Base-by-base conservation (phyloP, 2,797 vertebrate species). In the Anomalospiza imberbis region DNA sequence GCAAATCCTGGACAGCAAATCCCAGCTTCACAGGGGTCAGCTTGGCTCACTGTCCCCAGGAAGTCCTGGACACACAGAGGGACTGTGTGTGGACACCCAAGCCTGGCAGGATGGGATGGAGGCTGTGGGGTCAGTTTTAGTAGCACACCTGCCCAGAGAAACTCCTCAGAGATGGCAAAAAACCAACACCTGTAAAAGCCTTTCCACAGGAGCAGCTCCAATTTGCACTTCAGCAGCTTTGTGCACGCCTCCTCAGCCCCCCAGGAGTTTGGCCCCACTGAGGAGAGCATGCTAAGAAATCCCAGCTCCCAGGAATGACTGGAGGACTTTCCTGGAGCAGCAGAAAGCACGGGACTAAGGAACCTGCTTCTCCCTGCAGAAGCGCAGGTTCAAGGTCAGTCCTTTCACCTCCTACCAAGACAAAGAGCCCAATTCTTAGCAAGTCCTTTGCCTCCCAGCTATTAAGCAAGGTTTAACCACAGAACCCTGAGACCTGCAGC, bases 291-390 rank as follows among this genome's bases (percentile, higher is more conserved):
- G 0, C 10, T 6, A 16, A 26, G 24, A 63, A 66, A 76, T 24
- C 19, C 29, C 12, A 13, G 7, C n/a, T 78, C 51, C 13, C 14
- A 58, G 28, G 21, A 71, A 65, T 0, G 2, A n/a, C 36, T 6
- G 13, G 31, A 87, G 28, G 47, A 26, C 40, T 28, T 60, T 18
- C 48, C 54, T 0, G 1, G 42, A 51, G 55, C 6, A 14, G 21
- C 55, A 88, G 50, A 66, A 76, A 66, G 13, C 7, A 0, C 0
- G 0, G 32, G 20, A 17, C 70, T 47, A 11, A 53, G 57, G 54
- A 83, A 80, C 38, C 68, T n/a, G 31, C 65, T 70, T 54, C 26
- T 66, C 28, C 55, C 29, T 13, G 12, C 3, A 1, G 10, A 57
- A 65, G 21, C 50, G 26, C 61, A 32, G 45, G 55, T 7, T 84